Conservation (phyloP, 1,140 invertebrate species). For the Cyclina sinensis region DNA sequence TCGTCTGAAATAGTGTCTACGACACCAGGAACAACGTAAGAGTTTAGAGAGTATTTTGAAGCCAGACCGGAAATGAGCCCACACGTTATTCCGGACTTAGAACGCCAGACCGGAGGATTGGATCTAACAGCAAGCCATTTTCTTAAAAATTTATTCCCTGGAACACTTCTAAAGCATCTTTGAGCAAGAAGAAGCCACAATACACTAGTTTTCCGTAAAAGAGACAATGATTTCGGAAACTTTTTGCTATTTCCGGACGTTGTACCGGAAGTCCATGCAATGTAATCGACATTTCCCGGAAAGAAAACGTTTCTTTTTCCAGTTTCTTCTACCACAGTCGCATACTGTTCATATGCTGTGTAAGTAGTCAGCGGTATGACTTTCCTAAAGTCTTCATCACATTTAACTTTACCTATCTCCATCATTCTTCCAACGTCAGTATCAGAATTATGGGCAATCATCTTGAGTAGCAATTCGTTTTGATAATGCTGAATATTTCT, state of each 20-base stretch:
- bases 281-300: constrained; percentile 52
- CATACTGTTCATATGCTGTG: constrained; percentile 28
- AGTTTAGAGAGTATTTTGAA: constrained; percentile 10
- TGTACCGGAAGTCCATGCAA: constrained; percentile 60
- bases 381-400: constrained; percentile 23
- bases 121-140: constrained; percentile 22
- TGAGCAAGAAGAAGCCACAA: constrained; percentile 28
- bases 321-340: not conserved
- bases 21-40: constrained; percentile 23
- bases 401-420: not conserved
- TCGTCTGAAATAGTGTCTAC: not conserved
- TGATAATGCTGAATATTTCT: constrained; percentile 37
- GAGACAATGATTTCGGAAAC: constrained; percentile 45
- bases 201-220: constrained; percentile 10
- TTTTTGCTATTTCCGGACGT: constrained; percentile 52
- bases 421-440: constrained; percentile 34
- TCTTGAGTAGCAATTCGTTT: not conserved
- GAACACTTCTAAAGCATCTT: constrained; percentile 2
- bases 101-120: not conserved
- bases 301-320: constrained; percentile 50
- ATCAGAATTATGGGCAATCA: constrained; percentile 20
- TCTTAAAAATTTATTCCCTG: constrained; percentile 49
- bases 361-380: constrained; percentile 35
- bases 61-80: constrained; percentile 52
- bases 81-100: constrained; percentile 13